A percentile compares a stretch with the other conserved stretches of the same genome.
These are phyloP conservation scores for Yoshiicerus persimilis DNA, from an alignment of 1,140 invertebrate genomes.

Conservation along the genomic window DNA sequence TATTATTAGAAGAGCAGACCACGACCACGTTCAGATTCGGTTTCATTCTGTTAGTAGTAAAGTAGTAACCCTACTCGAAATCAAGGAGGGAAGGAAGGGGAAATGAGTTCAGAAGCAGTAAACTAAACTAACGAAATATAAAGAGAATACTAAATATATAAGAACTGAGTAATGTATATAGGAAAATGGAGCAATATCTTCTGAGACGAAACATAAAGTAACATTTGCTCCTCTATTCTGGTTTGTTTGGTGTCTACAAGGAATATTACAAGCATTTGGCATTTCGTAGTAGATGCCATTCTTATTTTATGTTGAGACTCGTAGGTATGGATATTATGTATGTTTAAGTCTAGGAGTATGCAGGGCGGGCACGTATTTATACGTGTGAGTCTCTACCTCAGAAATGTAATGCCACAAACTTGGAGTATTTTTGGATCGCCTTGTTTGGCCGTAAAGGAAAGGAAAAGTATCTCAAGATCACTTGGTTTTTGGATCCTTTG, in stretches of 20 bases:
- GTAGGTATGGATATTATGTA: no score
- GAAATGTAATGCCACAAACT: neutral
- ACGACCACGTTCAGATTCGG: constrained; percentile 9
- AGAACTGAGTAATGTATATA: neutral
- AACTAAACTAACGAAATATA: neutral
- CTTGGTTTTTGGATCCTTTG: neutral
- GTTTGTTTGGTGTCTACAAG: neutral
- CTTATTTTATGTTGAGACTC: neutral
- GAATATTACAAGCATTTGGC: neutral
- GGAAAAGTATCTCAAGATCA: constrained; percentile 21
- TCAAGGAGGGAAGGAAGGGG: neutral
- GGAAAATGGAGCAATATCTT: neutral
- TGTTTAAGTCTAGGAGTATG: no score
- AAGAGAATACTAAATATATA: neutral
- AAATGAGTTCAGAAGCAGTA: neutral
- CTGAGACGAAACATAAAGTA: neutral
- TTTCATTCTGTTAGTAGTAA: neutral
- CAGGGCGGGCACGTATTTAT: neutral
- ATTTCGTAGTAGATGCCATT: neutral
- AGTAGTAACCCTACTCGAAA: neutral
- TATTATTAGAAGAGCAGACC: constrained; percentile 1
- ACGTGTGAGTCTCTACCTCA: neutral
- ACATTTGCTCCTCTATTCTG: neutral
- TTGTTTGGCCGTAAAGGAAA: constrained; percentile 24
- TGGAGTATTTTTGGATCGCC: constrained; percentile 3